A percentile compares a stretch with the other conserved stretches of the same genome.
These are phyloP conservation scores for Oscheius onirici DNA, from an alignment of 2,888 invertebrate species.

Conservation along the genomic window DNA sequence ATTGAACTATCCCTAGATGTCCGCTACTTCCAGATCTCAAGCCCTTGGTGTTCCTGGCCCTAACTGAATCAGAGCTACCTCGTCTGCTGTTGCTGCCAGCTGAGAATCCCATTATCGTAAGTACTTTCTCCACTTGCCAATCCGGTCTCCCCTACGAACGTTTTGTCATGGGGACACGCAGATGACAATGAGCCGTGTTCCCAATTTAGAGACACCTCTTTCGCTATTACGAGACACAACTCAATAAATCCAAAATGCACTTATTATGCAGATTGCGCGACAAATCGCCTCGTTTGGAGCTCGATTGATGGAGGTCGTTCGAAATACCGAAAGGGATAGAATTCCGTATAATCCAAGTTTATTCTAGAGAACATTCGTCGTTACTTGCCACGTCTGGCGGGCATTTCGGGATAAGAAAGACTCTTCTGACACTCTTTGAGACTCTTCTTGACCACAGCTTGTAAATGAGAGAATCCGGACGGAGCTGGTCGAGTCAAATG, in stretches of 20 bases:
- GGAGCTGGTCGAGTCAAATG: neutral
- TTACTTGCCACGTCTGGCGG: neutral
- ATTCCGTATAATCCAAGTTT: too few species aligned
- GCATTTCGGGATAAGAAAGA: too few species aligned
- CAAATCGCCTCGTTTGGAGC: slow-evolving; percentile 29
- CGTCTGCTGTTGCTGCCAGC: neutral
- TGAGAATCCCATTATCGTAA: slow-evolving; percentile 18
- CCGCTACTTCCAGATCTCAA: neutral
- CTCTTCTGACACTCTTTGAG: neutral
- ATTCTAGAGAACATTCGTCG: neutral
- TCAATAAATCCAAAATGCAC: slow-evolving; percentile 29
- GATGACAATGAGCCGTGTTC: neutral
- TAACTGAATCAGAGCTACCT: neutral
- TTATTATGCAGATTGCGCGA: slow-evolving; percentile 29
- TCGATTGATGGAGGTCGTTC: neutral
- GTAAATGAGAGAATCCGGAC: neutral
- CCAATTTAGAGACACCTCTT: neutral
- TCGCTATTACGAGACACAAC: slow-evolving; percentile 3
- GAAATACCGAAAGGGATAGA: too few species aligned
- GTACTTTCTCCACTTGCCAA: slow-evolving; percentile 5
- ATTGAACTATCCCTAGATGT: neutral
- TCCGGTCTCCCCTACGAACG: neutral
- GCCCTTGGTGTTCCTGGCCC: neutral
- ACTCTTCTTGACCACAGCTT: neutral
- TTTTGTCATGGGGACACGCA: neutral